Base-by-base conservation (phyloP, 2,797 vertebrate genomes). In the Galaxias olidus region DNA sequence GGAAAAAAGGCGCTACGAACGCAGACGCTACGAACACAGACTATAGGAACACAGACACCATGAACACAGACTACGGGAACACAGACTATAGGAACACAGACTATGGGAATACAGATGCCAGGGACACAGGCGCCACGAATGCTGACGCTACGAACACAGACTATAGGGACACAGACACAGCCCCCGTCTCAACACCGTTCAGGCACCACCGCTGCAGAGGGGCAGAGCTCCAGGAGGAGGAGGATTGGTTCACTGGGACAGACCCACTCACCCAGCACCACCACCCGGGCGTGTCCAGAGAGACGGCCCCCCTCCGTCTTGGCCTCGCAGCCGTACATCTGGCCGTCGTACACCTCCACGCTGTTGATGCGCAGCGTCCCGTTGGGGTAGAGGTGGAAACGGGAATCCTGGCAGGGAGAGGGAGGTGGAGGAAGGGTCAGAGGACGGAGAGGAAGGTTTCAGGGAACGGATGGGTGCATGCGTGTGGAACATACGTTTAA, bases 301-400 rank as follows among this genome's bases (percentile, higher is more conserved):
- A 99, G 89, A 61, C 81, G 78, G 60, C 96, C 97, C 0, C 92
- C 95, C 0, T 81, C 86, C 0, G 94, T 96, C 78, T 86, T 93
- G 85, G 94, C 93, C 79, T 93, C 87, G 0, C 97, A 99, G 79
- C 90, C 92, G 75, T 96, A 99, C 59, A 90, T 66, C 0, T 92
- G 94, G 0, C 94, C 94, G 0, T 99, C 97, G 0, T 98, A 98
- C n/a, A 99, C 96, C 78, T 99, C 96, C 81, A 98, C 97, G 0
- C 78, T 96, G 87, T 96, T 96, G 87, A 99, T 97, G 71, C 94
- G 92, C 68, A 98, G 88, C 0, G 94, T 96, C 65, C 97, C 97
- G 0, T 99, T 99, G 59, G 90, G 79, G 4, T 94, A 97, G 52
- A 95, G 74, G 77, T 94, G 94, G 8, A 94, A 99, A 1, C 96